Evolutionary conservation across 2,797 vertebrate genomes (phyloP), one percentile per base, ranked within the genome.

Genomic region (Lophotriccus pileatus): DNA sequence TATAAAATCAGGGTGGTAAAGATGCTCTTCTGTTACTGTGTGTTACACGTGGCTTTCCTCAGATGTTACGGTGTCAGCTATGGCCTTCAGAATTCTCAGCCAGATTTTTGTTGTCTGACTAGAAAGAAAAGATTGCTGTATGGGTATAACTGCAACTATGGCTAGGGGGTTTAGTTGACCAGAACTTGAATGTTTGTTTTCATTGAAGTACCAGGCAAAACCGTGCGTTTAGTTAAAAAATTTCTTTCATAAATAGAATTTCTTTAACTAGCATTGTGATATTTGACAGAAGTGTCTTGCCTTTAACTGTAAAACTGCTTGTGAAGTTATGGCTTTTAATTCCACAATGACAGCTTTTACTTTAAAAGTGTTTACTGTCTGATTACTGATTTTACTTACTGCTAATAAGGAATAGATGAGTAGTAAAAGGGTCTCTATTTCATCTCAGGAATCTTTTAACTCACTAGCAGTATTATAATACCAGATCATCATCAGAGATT

Each of bases 11-110:
- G 12, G 14, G 2, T 13, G 34, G 11, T 47, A 24, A 64, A 20
- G 0, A 1, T 70, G 44, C 52, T 64, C 12, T 30, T 62, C 47
- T 77, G 6, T n/a, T 63, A 10, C 1, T 0, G 0, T 17, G 34
- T 58, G 22, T 58, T 49, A 10, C 43, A 12, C 0, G 0, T 13
- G 43, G 23, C 14, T 84, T 44, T 81, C 41, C 41, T 73, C 49
- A 43, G 55, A n/a, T n/a, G 19, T 75, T 60, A 14, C 0, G 1
- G 15, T 41, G 30, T 39, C 43, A 76, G 16, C 23, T 52, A 55
- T n/a, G 43, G 9, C 34, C 58, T 76, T 64, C 10, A 32, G 37
- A 37, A 73, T 43, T 63, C 56, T 58, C 10, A 69, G 67, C 2
- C 53, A 60, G 46, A 10, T 11, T 84, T 87, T 62, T 79, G 22